These are phyloP conservation scores for Elysia chlorotica DNA, from an alignment of 1,140 invertebrate species.

Conservation along the genomic window DNA sequence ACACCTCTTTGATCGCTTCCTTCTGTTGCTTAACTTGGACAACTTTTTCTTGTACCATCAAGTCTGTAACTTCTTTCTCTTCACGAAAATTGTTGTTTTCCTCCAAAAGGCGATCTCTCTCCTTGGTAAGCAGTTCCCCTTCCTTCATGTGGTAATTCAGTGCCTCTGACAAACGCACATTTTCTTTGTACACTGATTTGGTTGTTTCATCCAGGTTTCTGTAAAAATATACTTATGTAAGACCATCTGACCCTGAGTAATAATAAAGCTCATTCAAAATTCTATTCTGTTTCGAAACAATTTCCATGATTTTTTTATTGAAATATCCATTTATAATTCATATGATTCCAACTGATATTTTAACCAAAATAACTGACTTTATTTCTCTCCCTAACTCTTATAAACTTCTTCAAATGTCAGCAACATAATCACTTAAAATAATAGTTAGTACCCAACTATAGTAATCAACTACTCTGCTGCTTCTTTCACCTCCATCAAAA, in stretches of 20 bases:
- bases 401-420: too few relatives aligned
- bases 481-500: too few relatives aligned
- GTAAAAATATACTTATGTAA: constrained; percentile 20
- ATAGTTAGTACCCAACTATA: too few relatives aligned
- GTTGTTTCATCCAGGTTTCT: constrained; percentile 63
- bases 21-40: constrained; percentile 51
- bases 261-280: too few relatives aligned
- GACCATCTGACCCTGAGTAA: too few relatives aligned
- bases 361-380: too few relatives aligned
- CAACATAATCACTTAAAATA: too few relatives aligned
- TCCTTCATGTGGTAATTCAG: constrained; percentile 59
- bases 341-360: not conserved
- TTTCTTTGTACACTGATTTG: constrained; percentile 62
- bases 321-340: not conserved
- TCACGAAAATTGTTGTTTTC: constrained; percentile 50
- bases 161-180: constrained; percentile 57
- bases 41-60: constrained; percentile 59
- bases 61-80: constrained; percentile 54
- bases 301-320: too few relatives aligned
- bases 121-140: constrained; percentile 54
- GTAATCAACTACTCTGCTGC: too few relatives aligned
- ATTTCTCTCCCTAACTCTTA: too few relatives aligned
- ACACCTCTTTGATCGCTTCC: constrained; percentile 54
- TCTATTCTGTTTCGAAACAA: too few relatives aligned
- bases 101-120: constrained; percentile 41